phyloP scores from a whole-genome alignment of 2,113 vertebrate species.

The Tyrannus savana region DNA sequence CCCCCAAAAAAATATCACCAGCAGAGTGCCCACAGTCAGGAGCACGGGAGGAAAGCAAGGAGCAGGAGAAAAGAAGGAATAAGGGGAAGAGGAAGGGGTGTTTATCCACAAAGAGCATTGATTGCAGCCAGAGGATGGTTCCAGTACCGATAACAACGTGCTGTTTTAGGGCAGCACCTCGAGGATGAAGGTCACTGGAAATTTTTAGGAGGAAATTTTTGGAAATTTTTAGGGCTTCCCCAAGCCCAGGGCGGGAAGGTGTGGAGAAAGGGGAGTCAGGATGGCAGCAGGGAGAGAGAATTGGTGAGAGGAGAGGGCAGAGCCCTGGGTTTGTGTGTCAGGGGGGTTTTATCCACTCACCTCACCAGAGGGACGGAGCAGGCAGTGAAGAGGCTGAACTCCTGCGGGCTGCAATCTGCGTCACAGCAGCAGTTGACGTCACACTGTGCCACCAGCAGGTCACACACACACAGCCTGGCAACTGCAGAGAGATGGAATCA shows the following conservation, averaged over 20 bases:
- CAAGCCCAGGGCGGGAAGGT: neutral
- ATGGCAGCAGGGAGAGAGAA: neutral
- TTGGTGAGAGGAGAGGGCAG: neutral
- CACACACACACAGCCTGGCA: constrained; percentile 78
- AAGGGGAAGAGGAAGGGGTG: neutral
- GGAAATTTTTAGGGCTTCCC: no score
- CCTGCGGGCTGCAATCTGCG: constrained; percentile 72
- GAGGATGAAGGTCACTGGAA: neutral
- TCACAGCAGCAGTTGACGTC: constrained; percentile 87
- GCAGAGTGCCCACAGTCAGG: neutral
- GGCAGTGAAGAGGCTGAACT: constrained; percentile 79
- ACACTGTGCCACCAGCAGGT: constrained; percentile 77
- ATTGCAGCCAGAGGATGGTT: neutral
- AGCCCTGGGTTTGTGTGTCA: neutral
- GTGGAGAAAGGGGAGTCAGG: neutral
- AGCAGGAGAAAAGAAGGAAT: neutral
- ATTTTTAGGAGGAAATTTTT: neutral
- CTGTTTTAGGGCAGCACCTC: neutral
- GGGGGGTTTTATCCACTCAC: constrained; percentile 64
- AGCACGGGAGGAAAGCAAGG: neutral
- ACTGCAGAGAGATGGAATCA: constrained; percentile 56
- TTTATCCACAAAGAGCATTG: constrained; percentile 11
- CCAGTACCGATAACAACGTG: neutral
- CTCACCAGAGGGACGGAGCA: constrained; percentile 78
- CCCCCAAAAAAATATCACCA: neutral